phyloP scores from a whole-genome alignment of 2,888 invertebrate species.

The Eupeodes latifasciatus region DNA sequence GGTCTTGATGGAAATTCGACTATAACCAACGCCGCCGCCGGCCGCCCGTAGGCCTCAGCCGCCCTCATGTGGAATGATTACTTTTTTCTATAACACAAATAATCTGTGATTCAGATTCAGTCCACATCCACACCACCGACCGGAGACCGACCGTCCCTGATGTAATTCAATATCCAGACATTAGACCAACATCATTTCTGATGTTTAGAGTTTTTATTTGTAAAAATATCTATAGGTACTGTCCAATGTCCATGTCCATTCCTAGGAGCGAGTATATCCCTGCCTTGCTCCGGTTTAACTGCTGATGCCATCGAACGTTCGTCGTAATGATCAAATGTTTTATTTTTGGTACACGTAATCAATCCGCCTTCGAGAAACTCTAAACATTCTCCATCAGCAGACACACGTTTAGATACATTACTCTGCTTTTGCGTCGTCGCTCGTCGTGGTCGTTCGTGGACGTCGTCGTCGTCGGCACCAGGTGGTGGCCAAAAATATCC shows the following conservation, averaged over 20 bases:
- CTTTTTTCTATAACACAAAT: conserved; percentile 23
- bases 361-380: conserved; percentile 56
- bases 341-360: conserved; percentile 55
- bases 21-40: conserved; percentile 2
- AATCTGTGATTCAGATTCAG: conserved; percentile 23
- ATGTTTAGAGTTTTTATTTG: background rate
- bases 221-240: background rate
- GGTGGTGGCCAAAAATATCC: conserved; percentile 70
- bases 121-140: background rate
- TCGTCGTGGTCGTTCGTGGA: background rate
- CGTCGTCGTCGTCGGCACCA: conserved; percentile 32
- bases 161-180: conserved; percentile 69
- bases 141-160: conserved; percentile 31
- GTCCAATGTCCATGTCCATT: background rate
- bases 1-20: conserved; percentile 21
- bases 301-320: background rate
- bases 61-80: conserved; percentile 52
- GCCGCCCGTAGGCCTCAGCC: background rate
- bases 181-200: conserved; percentile 38
- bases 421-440: background rate
- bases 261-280: conserved; percentile 37
- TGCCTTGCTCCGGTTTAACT: conserved; percentile 42
- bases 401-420: conserved; percentile 58
- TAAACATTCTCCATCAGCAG: conserved; percentile 48
- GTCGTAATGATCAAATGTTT: conserved; percentile 37